Percentiles rank a stretch among this genome's conserved stretches.
Evolutionary conservation across 1,140 invertebrate genomes (phyloP).

Genomic region (Littorina saxatilis): DNA sequence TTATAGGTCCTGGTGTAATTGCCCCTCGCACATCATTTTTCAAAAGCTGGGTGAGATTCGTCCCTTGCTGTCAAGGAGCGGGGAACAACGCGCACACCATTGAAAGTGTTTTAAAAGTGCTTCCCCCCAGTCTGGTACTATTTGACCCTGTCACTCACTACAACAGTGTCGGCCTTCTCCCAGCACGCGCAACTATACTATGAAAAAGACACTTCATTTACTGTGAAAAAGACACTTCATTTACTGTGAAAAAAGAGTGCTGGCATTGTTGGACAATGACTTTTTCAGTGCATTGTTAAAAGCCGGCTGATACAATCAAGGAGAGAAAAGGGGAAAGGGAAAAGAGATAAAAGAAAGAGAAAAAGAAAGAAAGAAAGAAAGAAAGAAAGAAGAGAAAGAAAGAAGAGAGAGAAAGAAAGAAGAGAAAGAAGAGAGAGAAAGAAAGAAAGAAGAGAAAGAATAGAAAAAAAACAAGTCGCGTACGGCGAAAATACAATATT

Average conservation of each 20-base stretch:
- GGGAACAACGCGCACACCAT: background rate
- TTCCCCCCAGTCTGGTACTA: no score
- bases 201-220: no score
- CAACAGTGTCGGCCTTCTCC: no score
- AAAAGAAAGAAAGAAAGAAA: conserved; percentile 3
- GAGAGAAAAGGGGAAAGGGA: background rate
- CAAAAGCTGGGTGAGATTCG: background rate
- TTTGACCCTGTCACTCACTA: no score
- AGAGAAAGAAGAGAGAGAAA: background rate
- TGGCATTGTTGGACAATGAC: no score
- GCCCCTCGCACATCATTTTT: conserved; percentile 6
- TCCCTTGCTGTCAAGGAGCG: background rate
- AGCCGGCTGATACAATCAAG: no score
- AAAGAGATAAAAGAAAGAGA: background rate
- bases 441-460: background rate
- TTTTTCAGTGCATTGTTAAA: no score
- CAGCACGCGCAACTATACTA: no score
- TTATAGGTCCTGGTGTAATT: conserved; percentile 13
- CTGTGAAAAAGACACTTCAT: no score
- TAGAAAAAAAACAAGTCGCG: no score
- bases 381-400: background rate
- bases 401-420: conserved; percentile 5
- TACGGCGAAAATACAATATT: no score
- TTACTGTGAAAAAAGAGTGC: no score
- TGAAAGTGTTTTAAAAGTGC: background rate